Base-by-base conservation (phyloP, 30 jellyfish, hydroid and myxozoan genomes). In the Phacellophora camtschatica region DNA sequence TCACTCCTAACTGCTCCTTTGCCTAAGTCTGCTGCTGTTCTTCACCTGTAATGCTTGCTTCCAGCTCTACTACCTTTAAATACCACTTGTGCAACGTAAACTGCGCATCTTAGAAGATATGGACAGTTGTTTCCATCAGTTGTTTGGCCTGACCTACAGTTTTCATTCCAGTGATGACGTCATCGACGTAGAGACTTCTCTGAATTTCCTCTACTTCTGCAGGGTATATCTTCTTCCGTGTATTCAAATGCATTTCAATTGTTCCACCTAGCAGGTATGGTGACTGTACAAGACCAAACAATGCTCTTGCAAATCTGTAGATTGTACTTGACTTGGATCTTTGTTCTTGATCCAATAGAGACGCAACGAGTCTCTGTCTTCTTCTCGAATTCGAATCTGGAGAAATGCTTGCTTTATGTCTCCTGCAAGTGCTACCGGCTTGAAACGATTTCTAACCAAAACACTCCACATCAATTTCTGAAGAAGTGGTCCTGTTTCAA, bases 391-490 rank as follows among this genome's bases (percentile, higher is more conserved):
- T 42, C 72, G 51, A 56, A 89, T 73, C 79, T 89, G 95, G 19
- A 61, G 81, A 67, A 89, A 81, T 42, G 95, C 97, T 66, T 89
- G 46, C 87, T 82, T 88, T 5, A 88, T 67, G 76, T 88, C 95
- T 13, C 96, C 91, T 37, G n/a, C 11, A 13, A 41, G 55, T 41
- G 1, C 55, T 9, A 41, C 55, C 16, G 55, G 55, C 16, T 41
- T 77, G 65, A 83, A 16, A 24, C 96, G 76, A 62, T 74, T 90
- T 67, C 96, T 74, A 74, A 82, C 77, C 65, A 90, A 32, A 4
- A 89, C 74, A 61, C 74, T 41, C 1, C 55, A 41, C 55, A 41
- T 13, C 55, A 41, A 18, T 9, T 41, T 41, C 49, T 81, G 96
- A 41, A 88, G 56, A 37, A 96, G 35, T 64, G 96, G 97, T 36